These are phyloP conservation scores for Gymnoscelis rufifasciata DNA, from an alignment of 2,888 invertebrate species.

Conservation along the genomic window DNA sequence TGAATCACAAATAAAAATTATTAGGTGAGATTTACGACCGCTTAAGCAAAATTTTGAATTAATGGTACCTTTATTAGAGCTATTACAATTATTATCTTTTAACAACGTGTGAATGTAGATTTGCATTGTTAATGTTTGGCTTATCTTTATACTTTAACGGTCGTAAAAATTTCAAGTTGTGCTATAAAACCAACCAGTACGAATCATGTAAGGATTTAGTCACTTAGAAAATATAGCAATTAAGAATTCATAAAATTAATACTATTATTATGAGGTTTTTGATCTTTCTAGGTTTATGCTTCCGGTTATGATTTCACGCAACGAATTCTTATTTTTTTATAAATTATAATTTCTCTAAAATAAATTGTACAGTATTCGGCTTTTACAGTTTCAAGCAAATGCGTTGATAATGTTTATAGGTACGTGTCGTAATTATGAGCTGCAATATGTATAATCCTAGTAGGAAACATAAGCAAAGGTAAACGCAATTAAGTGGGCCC, in stretches of 20 bases:
- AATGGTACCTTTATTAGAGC: constrained; percentile 7
- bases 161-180: constrained; percentile 31
- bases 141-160: constrained; percentile 32
- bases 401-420: too few species aligned
- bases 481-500: constrained; percentile 40
- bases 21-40: constrained; percentile 7
- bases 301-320: too few species aligned
- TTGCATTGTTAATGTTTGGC: constrained; percentile 30
- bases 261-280: too few species aligned
- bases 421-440: not conserved
- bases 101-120: constrained; percentile 37
- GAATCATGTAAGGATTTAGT: constrained; percentile 20
- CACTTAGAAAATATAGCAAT: not conserved
- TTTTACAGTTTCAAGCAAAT: too few species aligned
- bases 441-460: not conserved
- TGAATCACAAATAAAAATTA: not conserved
- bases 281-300: too few species aligned
- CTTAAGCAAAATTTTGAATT: constrained; percentile 10
- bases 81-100: constrained; percentile 24
- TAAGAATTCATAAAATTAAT: not conserved
- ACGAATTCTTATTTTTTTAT: too few species aligned
- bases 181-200: constrained; percentile 19
- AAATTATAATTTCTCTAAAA: too few species aligned
- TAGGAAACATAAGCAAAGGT: not conserved
- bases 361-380: too few species aligned